These are phyloP conservation scores for Palloptera scutellata DNA, from an alignment of 2,888 invertebrate genomes.

Conservation along the genomic window DNA sequence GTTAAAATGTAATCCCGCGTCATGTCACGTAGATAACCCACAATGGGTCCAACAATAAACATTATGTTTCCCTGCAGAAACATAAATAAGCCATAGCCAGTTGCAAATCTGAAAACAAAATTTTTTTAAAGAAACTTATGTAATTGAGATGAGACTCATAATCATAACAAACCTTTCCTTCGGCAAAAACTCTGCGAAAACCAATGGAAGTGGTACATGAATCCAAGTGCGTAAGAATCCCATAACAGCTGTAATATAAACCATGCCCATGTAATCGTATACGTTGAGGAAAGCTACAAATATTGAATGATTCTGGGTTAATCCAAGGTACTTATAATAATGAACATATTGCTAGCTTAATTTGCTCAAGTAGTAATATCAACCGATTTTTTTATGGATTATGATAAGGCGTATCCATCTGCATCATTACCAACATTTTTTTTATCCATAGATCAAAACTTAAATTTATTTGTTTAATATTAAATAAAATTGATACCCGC, in stretches of 20 bases:
- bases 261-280: constrained; percentile 67
- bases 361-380: too few species aligned
- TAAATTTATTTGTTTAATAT: too few species aligned
- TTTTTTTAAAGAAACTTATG: background rate
- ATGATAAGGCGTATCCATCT: too few species aligned
- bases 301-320: background rate
- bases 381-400: too few species aligned
- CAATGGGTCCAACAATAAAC: constrained; percentile 73
- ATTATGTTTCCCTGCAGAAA: constrained; percentile 75
- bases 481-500: too few species aligned
- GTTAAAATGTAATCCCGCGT: constrained; percentile 73
- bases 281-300: constrained; percentile 67
- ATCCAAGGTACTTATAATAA: background rate
- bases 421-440: too few species aligned
- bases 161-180: constrained; percentile 66
- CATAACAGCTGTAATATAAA: constrained; percentile 69
- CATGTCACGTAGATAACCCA: constrained; percentile 70
- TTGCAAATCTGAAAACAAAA: constrained; percentile 68
- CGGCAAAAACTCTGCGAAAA: constrained; percentile 74
- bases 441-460: too few species aligned
- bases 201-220: constrained; percentile 75
- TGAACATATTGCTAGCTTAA: background rate
- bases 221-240: constrained; percentile 77
- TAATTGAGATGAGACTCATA: background rate
- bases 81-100: constrained; percentile 77